Percentiles rank a stretch among this genome's conserved stretches.
These are phyloP conservation scores for Lasioglossum leucozonium DNA, from an alignment of 2,888 invertebrate genomes.

Conservation along the genomic window DNA sequence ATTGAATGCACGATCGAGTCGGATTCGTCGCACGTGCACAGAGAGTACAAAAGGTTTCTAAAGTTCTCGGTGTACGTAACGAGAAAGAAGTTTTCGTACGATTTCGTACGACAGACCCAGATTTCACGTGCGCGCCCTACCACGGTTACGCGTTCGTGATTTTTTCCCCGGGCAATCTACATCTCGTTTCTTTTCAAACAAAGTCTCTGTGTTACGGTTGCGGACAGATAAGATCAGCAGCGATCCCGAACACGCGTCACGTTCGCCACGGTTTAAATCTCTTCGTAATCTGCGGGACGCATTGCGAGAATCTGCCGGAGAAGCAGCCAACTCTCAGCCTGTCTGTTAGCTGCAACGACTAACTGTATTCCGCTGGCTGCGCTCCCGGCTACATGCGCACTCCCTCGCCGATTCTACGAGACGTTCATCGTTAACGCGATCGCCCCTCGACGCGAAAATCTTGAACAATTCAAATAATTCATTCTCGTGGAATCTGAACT, in stretches of 20 bases:
- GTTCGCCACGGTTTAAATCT: conserved; percentile 60
- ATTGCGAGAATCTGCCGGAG: conserved; percentile 22
- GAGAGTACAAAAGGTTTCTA: background rate
- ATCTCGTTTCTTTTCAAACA: conserved; percentile 20
- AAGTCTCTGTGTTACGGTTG: conserved; percentile 38
- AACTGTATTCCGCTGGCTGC: conserved; percentile 47
- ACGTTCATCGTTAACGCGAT: conserved; percentile 3
- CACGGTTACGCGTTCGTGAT: background rate
- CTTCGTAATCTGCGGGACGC: conserved; percentile 46
- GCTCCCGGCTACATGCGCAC: conserved; percentile 9
- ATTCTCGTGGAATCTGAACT: no score
- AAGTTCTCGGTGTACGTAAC: background rate
- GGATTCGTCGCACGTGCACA: background rate
- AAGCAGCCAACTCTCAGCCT: conserved; percentile 20
- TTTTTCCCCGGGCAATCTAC: conserved; percentile 1
- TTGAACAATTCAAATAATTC: background rate
- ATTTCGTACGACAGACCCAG: conserved; percentile 15
- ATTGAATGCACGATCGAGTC: background rate
- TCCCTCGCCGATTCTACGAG: conserved; percentile 11
- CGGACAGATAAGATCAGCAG: conserved; percentile 60
- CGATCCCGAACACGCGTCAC: conserved; percentile 65
- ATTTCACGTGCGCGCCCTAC: background rate
- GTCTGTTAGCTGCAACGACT: conserved; percentile 18
- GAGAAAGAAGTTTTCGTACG: background rate
- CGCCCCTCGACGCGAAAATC: background rate